Percentiles rank a stretch among this genome's conserved stretches.
These are phyloP conservation scores for Lycaena phlaeas DNA, from an alignment of 2,888 invertebrate species.

Conservation along the genomic window DNA sequence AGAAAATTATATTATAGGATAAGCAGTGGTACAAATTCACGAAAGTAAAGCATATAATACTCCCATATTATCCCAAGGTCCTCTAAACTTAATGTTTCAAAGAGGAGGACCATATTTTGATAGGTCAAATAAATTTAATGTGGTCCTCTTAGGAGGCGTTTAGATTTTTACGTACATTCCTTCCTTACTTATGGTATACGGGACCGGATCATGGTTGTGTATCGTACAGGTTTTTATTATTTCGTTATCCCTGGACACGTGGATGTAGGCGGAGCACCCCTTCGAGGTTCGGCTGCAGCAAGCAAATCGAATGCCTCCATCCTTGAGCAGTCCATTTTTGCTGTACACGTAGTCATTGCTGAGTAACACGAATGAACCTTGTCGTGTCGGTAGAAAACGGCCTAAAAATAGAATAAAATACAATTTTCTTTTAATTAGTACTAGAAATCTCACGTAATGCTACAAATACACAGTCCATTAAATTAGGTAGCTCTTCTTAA, in stretches of 20 bases:
- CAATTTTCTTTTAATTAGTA: too few species aligned
- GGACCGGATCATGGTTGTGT: slow-evolving; percentile 25
- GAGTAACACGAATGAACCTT: slow-evolving; percentile 19
- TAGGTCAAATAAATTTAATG: too few species aligned
- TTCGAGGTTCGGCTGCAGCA: slow-evolving; percentile 25
- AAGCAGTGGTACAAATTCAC: too few species aligned
- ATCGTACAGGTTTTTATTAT: slow-evolving; percentile 20
- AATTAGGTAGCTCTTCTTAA: too few species aligned
- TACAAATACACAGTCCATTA: too few species aligned
- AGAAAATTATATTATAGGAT: too few species aligned
- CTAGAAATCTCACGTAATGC: too few species aligned
- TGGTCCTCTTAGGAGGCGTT: neutral
- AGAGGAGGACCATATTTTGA: too few species aligned
- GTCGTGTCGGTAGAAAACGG: slow-evolving; percentile 9
- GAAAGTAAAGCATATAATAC: too few species aligned
- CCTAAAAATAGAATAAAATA: slow-evolving; percentile 8
- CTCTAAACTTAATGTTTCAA: too few species aligned
- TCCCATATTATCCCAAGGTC: too few species aligned
- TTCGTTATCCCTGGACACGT: slow-evolving; percentile 22
- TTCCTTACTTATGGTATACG: slow-evolving; percentile 17
- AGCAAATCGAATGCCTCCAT: slow-evolving; percentile 18
- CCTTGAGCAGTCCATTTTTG: neutral
- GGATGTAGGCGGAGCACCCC: slow-evolving; percentile 24
- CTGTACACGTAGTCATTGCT: slow-evolving; percentile 30
- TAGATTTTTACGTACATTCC: slow-evolving; percentile 23